Evolutionary conservation across 2,113 vertebrate species (phyloP).

Genomic region (Mungos mungo): DNA sequence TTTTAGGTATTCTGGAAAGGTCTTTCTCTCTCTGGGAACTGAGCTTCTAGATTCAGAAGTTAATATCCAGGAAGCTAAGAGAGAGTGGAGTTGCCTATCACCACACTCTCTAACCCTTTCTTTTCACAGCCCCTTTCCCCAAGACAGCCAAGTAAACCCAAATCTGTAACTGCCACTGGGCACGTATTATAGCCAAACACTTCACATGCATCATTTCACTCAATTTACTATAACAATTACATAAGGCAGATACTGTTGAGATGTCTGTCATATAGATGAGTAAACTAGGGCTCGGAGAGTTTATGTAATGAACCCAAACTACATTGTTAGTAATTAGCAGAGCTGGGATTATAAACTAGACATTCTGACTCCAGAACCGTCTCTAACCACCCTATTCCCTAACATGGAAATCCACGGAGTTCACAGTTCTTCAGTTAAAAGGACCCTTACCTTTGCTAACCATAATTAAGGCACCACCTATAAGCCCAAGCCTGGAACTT

Average conservation of each 20-base stretch:
- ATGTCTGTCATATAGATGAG: not conserved
- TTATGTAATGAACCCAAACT: not conserved
- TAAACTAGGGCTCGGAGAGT: not conserved
- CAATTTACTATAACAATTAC: not conserved
- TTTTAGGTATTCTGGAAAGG: not conserved
- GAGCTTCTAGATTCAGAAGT: not conserved
- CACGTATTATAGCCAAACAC: not conserved
- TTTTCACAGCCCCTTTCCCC: not conserved
- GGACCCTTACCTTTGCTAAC: not conserved
- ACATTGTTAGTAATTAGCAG: not conserved
- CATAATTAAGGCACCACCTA: not conserved
- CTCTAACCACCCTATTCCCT: not conserved
- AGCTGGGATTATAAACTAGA: not conserved
- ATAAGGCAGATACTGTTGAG: not conserved
- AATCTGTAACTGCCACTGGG: not conserved
- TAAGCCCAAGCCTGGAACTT: not conserved
- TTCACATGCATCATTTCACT: not conserved
- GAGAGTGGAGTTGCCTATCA: not conserved
- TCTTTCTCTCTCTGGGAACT: not conserved
- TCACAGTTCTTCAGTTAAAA: not conserved
- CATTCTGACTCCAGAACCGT: not conserved
- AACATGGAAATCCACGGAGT: not conserved
- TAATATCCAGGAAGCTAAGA: not conserved
- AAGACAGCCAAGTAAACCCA: not conserved
- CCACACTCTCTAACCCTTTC: not conserved